phyloP scores from a whole-genome alignment of 2,888 invertebrate genomes.

The Callosobruchus maculatus region DNA sequence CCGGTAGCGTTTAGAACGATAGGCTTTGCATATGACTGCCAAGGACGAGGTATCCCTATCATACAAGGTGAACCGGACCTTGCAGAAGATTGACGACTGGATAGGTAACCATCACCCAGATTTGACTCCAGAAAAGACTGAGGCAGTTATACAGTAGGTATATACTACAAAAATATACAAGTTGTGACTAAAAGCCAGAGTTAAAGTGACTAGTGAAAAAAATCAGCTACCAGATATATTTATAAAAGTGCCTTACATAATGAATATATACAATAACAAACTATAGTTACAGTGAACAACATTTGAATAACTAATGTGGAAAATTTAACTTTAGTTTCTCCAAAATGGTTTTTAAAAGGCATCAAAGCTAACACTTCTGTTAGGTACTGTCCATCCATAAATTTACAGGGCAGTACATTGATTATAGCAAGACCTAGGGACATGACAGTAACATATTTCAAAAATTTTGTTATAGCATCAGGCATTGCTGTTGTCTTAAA shows the following conservation, averaged over 20 bases:
- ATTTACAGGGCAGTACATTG: constrained; percentile 90
- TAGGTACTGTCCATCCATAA: constrained; percentile 91
- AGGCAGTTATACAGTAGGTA: background rate
- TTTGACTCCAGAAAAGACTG: too few relatives aligned
- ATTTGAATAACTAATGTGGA: constrained; percentile 63
- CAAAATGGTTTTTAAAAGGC: constrained; percentile 27
- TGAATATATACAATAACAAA: constrained; percentile 18
- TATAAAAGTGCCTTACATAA: constrained; percentile 7
- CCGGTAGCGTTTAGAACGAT: too few relatives aligned
- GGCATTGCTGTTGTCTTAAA: constrained; percentile 63
- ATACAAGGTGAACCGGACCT: too few relatives aligned
- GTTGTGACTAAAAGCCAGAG: background rate
- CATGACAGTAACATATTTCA: constrained; percentile 79
- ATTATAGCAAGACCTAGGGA: constrained; percentile 87
- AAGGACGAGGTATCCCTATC: too few relatives aligned
- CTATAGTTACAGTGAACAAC: constrained; percentile 64
- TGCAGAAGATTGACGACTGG: too few relatives aligned
- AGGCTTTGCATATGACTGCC: too few relatives aligned
- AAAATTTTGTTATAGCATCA: constrained; percentile 66
- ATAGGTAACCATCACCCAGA: too few relatives aligned
- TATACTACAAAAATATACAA: background rate
- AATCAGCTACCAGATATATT: constrained; percentile 1
- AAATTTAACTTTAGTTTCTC: constrained; percentile 49
- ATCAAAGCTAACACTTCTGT: constrained; percentile 59
- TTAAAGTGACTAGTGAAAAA: background rate